These are phyloP conservation scores for Amphiprion clarkii DNA, from an alignment of 2,797 vertebrate genomes.

Conservation along the genomic window DNA sequence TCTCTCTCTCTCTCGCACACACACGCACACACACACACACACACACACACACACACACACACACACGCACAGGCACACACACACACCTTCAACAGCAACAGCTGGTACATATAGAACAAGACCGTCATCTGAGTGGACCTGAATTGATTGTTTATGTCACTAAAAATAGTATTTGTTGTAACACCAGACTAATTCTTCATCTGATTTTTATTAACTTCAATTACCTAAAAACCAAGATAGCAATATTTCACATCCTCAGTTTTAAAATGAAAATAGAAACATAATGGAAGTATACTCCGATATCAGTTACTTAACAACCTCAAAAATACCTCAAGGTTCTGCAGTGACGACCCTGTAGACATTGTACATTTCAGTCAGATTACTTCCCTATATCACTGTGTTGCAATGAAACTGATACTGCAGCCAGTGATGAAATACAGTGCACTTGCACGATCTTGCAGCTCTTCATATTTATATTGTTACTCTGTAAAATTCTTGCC, in stretches of 20 bases:
- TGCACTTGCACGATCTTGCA: not conserved
- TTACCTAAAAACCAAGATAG: constrained; percentile 8
- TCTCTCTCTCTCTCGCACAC: constrained; percentile 1
- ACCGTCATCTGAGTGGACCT: constrained; percentile 31
- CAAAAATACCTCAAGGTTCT: not conserved
- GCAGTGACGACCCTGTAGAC: not conserved
- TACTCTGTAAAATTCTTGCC: not conserved
- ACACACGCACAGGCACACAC: constrained; percentile 13
- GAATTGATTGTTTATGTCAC: constrained; percentile 17
- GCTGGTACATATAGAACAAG: constrained; percentile 45
- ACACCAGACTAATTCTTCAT: not conserved
- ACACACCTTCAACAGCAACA: constrained; percentile 29
- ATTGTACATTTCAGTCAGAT: not conserved
- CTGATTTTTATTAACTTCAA: constrained; percentile 6
- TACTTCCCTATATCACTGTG: constrained; percentile 39
- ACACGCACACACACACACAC: not conserved
- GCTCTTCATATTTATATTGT: not conserved
- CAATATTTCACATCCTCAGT: not conserved
- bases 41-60: too few relatives aligned
- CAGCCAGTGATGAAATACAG: constrained; percentile 13
- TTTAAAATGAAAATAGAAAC: constrained; percentile 39
- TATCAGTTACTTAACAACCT: not conserved
- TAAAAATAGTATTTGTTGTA: constrained; percentile 15
- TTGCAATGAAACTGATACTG: constrained; percentile 13
- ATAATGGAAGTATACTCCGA: not conserved